phyloP scores from a whole-genome alignment of 2,797 vertebrate genomes.

The Morelia viridis region DNA sequence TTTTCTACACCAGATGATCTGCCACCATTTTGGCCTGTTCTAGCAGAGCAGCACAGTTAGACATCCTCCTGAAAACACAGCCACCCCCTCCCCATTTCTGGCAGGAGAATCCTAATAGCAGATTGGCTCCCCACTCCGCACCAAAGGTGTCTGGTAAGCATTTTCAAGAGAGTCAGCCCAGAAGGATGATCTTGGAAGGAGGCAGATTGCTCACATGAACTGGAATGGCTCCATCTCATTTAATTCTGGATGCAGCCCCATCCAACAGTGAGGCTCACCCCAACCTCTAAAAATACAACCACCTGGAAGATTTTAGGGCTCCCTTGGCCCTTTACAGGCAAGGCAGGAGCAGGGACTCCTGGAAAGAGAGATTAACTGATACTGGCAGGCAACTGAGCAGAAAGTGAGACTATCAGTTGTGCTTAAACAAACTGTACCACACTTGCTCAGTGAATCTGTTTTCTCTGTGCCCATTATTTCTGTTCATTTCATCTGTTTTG shows the following conservation, averaged over 20 bases:
- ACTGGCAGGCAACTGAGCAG: constrained; percentile 55
- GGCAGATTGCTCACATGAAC: neutral
- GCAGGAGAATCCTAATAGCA: no score
- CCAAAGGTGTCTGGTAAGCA: neutral
- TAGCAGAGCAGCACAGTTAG: no score
- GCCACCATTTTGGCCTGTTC: no score
- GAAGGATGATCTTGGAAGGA: neutral
- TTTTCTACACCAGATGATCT: no score
- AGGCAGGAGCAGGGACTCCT: neutral
- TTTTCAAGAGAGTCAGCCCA: neutral
- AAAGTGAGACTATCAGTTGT: constrained; percentile 44
- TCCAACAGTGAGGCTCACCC: neutral
- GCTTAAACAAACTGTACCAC: constrained; percentile 52
- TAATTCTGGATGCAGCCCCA: no score
- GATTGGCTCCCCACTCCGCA: no score
- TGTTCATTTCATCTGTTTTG: constrained; percentile 53
- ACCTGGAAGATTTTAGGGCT: neutral
- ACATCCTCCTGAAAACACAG: no score
- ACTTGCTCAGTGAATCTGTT: constrained; percentile 23
- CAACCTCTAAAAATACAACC: neutral
- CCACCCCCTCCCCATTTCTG: no score
- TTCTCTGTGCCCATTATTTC: neutral
- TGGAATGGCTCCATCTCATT: no score
- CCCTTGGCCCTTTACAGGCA: neutral
- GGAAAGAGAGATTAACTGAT: constrained; percentile 43